phyloP scores from a whole-genome alignment of 2,113 vertebrate genomes.

The Rhabdornis inornatus region DNA sequence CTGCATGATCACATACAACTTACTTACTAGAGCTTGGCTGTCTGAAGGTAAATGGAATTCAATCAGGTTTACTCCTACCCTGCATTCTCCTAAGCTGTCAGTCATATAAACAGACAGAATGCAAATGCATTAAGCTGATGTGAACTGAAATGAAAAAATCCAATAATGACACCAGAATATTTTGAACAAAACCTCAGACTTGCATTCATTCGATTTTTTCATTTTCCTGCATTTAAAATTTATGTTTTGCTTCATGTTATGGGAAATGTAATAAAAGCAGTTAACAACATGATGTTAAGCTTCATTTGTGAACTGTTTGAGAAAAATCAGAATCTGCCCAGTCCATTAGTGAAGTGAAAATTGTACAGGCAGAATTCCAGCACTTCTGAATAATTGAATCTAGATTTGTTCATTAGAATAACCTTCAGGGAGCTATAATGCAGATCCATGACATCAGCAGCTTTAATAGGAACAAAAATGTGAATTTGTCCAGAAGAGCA shows the following conservation, averaged over 20 bases:
- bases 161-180: neutral
- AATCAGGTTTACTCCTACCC: neutral
- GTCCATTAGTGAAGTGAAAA: constrained; percentile 42
- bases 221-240: constrained; percentile 12
- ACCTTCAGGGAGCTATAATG: constrained; percentile 19
- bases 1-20: fast-evolving
- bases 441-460: constrained; percentile 10
- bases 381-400: constrained; percentile 45
- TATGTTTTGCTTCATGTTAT: neutral
- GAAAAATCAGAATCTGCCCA: constrained; percentile 45
- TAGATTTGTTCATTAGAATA: constrained; percentile 45
- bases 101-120: neutral
- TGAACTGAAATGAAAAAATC: neutral
- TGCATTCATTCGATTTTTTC: neutral
- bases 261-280: constrained; percentile 24
- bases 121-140: neutral
- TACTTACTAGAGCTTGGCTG: neutral
- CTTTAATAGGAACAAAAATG: constrained; percentile 35
- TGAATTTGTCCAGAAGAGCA: neutral
- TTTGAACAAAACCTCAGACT: neutral
- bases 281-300: constrained; percentile 19
- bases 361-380: constrained; percentile 44
- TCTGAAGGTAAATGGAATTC: neutral
- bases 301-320: constrained; percentile 39
- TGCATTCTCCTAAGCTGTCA: neutral